Evolutionary conservation across 2,797 vertebrate genomes (phyloP), one percentile per base, ranked within the genome.

Genomic region (Salmo trutta): DNA sequence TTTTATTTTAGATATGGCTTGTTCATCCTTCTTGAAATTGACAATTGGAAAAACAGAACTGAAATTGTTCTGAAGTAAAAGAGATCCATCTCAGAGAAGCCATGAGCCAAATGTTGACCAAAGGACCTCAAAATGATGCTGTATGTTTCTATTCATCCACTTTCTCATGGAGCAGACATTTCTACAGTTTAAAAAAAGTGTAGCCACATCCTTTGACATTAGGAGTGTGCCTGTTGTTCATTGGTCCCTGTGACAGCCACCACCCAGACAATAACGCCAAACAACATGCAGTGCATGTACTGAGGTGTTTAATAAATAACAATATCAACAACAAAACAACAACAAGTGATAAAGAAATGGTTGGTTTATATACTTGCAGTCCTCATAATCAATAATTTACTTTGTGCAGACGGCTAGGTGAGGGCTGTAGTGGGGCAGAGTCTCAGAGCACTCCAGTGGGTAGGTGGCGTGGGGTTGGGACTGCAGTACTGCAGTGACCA

Each of bases 231-330:
- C 2, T 14, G 75, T 79, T 73, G 17, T 21, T 80, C 51, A 56
- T 53, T 67, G 8, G 67, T 72, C 21, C 15, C 53, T 47, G 54
- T 56, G 24, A 82, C 29, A 41, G 78, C 75, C 52, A 69, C 17
- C 56, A 71, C 17, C 47, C 47, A 62, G 56, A 51, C 27, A 85
- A 79, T 67, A 74, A 77, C 79, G 15, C 70, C 68, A 84, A 68
- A 74, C 82, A 72, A 87, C 77, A 90, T 88, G 82, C 79, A 72
- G 73, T 75, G 79, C 83, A 77, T 93, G 90, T 91, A 91, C 85
- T 91, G 95, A 93, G 92, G 89, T 92, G 91, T 99, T 99, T 99
- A 99, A 99, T 99, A 99, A 99, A 99, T 99, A 98, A 97, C 90
- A 94, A 90, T 75, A 85, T 88, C 77, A 84, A 77, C 77, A 93